phyloP scores from a whole-genome alignment of 2,888 invertebrate species.

The Mesochorus sp. region DNA sequence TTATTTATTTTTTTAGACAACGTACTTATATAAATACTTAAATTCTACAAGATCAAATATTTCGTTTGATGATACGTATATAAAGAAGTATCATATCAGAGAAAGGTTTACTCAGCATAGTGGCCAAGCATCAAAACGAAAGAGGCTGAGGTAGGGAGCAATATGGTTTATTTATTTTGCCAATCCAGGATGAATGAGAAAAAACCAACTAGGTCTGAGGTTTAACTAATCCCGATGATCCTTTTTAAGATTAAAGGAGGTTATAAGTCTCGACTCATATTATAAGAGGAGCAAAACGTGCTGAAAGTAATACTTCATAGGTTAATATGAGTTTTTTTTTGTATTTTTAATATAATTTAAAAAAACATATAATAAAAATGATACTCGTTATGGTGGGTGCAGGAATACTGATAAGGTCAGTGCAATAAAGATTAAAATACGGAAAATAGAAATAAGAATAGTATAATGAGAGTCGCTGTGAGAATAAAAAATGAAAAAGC shows the following conservation, averaged over 20 bases:
- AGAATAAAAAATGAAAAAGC: too few relatives aligned
- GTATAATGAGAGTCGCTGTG: too few relatives aligned
- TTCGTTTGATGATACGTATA: constrained; percentile 60
- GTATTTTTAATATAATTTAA: too few relatives aligned
- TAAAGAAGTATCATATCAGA: constrained; percentile 60
- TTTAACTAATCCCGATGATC: neutral
- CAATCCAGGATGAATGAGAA: neutral
- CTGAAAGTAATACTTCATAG: neutral
- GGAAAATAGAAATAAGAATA: too few relatives aligned
- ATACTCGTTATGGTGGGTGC: too few relatives aligned
- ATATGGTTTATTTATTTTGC: neutral
- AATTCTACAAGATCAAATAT: constrained; percentile 60
- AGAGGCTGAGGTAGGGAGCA: neutral
- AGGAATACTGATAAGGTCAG: too few relatives aligned
- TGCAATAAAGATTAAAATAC: too few relatives aligned
- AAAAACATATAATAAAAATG: too few relatives aligned
- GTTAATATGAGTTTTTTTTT: too few relatives aligned
- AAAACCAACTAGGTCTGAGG: neutral
- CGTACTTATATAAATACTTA: constrained; percentile 18
- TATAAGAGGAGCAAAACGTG: neutral
- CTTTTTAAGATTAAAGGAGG: neutral
- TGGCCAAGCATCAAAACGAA: neutral
- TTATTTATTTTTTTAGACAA: constrained; percentile 10
- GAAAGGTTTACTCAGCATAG: too few relatives aligned
- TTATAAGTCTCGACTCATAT: neutral